Evolutionary conservation across 2,888 invertebrate genomes (phyloP).

Genomic region (Philaethria dido): DNA sequence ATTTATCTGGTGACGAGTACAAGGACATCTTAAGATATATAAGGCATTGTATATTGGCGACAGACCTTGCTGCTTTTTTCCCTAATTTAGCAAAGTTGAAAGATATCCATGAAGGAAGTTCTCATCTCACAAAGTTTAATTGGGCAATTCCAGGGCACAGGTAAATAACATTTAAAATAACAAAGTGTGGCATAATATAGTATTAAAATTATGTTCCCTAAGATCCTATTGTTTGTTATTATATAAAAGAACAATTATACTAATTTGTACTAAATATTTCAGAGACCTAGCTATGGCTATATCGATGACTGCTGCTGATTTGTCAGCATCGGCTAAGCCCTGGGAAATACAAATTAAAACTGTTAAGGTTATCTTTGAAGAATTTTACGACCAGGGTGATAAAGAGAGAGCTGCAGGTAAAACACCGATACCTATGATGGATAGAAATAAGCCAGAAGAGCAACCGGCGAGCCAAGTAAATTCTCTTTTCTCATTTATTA

Average conservation of each 20-base stretch:
- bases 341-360: slow-evolving; percentile 92
- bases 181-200: not conserved
- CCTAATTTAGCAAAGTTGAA: slow-evolving; percentile 85
- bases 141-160: slow-evolving; percentile 87
- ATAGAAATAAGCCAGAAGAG: slow-evolving; percentile 88
- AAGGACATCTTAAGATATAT: slow-evolving; percentile 90
- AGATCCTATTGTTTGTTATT: not conserved
- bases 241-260: slow-evolving; percentile 41
- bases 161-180: slow-evolving; percentile 46
- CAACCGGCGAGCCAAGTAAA: slow-evolving; percentile 89
- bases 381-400: slow-evolving; percentile 92
- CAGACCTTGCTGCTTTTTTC: slow-evolving; percentile 92
- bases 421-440: slow-evolving; percentile 92
- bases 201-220: not conserved
- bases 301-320: slow-evolving; percentile 92
- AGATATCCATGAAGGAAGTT: slow-evolving; percentile 80
- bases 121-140: slow-evolving; percentile 81
- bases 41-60: slow-evolving; percentile 92
- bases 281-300: slow-evolving; percentile 88
- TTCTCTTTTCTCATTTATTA: slow-evolving; percentile 42
- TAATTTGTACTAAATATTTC: slow-evolving; percentile 27
- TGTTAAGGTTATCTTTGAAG: slow-evolving; percentile 91
- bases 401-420: slow-evolving; percentile 87
- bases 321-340: slow-evolving; percentile 93
- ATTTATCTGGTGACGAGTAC: slow-evolving; percentile 88